Base-by-base conservation (phyloP, 2,797 vertebrate species). In the Oceanodroma leucorhoa region DNA sequence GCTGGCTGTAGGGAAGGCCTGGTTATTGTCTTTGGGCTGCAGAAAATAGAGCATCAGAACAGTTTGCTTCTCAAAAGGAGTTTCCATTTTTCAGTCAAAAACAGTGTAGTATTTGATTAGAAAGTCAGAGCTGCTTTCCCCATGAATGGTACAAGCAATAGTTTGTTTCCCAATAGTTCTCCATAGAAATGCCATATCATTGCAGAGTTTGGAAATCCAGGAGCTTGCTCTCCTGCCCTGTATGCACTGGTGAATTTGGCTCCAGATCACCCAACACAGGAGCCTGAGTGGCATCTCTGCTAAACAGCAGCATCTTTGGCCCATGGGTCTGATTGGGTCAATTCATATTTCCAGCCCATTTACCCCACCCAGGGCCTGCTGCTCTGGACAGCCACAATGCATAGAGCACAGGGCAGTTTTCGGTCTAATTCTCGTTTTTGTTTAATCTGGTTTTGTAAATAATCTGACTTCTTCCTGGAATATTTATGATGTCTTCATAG, bases 131-230 rank as follows among this genome's bases (percentile, higher is more conserved):
- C 30, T 70, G 53, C 69, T 66, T 84, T 83, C 38, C 41, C 23
- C 22, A 2, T 7, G 11, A 32, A 6, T 38, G n/a, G n/a, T 54
- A 24, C 38, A 43, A 41, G 26, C 41, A 45, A 12, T 34, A 16
- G 19, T 40, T 72, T 38, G 14, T 69, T 64, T 75, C 51, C 32
- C 57, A n/a, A 1, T 30, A 13, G 18, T 23, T 76, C 26, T 72
- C 36, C 5, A 0, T 30, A 29, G 51, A 38, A 45, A 38, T 10
- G 21, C 15, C 1, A 0, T 32, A 12, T 71, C 11, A 3, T 58
- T 53, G 10, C 34, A 34, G 43, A 69, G 46, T 65, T 58, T 43
- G 36, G 30, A 51, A 40, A 84, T 43, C n/a, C 14, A 26, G 65
- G 38, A 81, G 70, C 43, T n/a, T 30, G 57, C 50, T 64, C 29